Evolutionary conservation across 2,797 vertebrate species (phyloP), one percentile per base, ranked within the genome.

Genomic region (Lacerta bilineata): DNA sequence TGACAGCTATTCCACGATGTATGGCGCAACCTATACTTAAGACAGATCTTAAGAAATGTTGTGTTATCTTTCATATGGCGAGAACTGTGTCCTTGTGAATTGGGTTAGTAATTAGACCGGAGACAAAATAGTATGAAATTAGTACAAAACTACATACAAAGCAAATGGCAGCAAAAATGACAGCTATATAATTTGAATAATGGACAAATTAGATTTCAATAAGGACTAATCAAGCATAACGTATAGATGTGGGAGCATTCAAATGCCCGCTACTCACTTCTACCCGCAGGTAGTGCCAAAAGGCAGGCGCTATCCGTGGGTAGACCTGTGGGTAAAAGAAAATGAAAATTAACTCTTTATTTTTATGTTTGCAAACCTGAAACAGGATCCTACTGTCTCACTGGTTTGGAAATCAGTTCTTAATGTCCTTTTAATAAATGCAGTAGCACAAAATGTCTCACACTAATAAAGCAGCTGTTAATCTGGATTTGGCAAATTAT

Each of bases 221-320:
- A 83, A 94, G 90, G 64, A 88, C 66, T 90, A 92, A 87, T 80
- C 94, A 91, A 93, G 79, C 83, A 69, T 90, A 91, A 95, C 92
- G 90, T 64, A 91, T 93, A 92, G 88, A 92, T 85, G 92, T 93
- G 92, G 94, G 93, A 94, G 89, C 88, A 95, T 95, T 95, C 92
- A 95, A 96, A 93, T 86, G 87, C 95, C 90, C 87, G 88, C 94
- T 97, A 96, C 95, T 97, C 95, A 97, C 95, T 96, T 97, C 96
- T 97, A 97, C 97, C 96, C 95, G 89, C 95, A 96, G 96, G 96
- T 96, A 97, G 96, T 97, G 97, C 96, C 96, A 96, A 96, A 97
- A 97, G 96, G 95, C 95, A 90, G 94, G 96, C 95, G 91, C 96
- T 97, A 96, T 97, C 96, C 93, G 93, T 92, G 96, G 96, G 96